Base-by-base conservation (phyloP, 2,888 invertebrate genomes). In the Clostera curtula region DNA sequence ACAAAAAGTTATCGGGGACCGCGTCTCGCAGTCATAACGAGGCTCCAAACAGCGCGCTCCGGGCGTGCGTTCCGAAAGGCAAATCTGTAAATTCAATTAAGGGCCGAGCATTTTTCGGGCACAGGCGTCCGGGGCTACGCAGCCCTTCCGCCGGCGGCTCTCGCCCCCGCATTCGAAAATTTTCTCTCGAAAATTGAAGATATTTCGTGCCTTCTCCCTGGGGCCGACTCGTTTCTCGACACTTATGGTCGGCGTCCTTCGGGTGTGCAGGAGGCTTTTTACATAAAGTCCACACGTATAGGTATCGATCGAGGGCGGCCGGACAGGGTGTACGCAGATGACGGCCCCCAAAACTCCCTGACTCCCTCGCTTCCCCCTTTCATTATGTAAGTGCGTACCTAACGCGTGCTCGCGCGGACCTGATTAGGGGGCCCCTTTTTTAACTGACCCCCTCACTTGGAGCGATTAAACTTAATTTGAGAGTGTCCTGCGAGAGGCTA, bases 251-350 rank as follows among this genome's bases (percentile, higher is more conserved):
- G 75, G 65, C 76, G 76, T 77, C 76, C 73, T 79, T 70, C 65
- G 76, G 76, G 76, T 70, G 77, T 79, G 76, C 80, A 77, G 77
- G 79, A 77, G 76, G 77, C 79, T 82, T 82, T 82, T 82, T 82
- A 82, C 82, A 82, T 82, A 82, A 82, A 82, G 80, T 82, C 82
- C 80, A 80, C 79, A 79, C 79, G 80, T 82, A 80, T 79, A 79
- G 76, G 76, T 80, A 82, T 80, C 77, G 80, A 80, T 79, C 80
- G 77, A 55, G 76, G 77, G 76, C 69, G 70, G 79, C 77, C 63
- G 80, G 79, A 73, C 82, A 74, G 76, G 75, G 76, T 62, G 79
- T 82, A 83, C 80, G 82, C 82, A 82, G 82, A 82, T 82, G 80
- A 80, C 80, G 80, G 69, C 73, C 75, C 72, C 67, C 53, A 50